phyloP scores from a whole-genome alignment of 2,113 vertebrate genomes.

The Tachysurus fulvidraco region DNA sequence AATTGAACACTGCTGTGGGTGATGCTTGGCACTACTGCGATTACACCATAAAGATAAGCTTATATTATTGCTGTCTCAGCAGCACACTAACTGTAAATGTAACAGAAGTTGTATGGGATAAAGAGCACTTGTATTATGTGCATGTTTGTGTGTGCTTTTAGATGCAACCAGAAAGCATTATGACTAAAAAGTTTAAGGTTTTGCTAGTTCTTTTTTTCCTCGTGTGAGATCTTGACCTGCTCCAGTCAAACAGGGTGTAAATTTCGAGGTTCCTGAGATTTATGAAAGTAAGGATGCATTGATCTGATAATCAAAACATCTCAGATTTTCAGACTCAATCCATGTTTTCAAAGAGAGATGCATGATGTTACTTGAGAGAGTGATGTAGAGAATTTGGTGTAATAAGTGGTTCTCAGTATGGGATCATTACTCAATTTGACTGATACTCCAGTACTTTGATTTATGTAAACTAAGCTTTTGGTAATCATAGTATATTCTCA shows the following conservation, averaged over 20 bases:
- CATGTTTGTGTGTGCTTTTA: background rate
- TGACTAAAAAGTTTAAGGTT: background rate
- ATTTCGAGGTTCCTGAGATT: too few species aligned
- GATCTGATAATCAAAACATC: background rate
- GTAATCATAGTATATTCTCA: background rate
- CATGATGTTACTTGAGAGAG: background rate
- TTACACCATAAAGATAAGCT: too few species aligned
- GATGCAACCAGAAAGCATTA: background rate
- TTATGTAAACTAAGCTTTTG: background rate
- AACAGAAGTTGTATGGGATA: background rate
- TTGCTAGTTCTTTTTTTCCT: background rate
- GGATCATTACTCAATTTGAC: background rate
- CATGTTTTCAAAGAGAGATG: background rate
- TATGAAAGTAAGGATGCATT: background rate
- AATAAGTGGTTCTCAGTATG: background rate
- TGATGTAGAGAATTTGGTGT: background rate
- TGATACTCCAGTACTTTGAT: background rate
- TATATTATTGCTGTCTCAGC: background rate
- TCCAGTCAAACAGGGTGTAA: background rate
- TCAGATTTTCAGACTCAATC: background rate
- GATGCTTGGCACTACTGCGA: background rate
- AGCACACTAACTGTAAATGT: background rate
- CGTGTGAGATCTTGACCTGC: background rate
- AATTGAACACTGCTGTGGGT: background rate
- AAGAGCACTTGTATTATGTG: too few species aligned